Conservation (phyloP, 1,140 invertebrate genomes). For the Leguminivora glycinivorella region DNA sequence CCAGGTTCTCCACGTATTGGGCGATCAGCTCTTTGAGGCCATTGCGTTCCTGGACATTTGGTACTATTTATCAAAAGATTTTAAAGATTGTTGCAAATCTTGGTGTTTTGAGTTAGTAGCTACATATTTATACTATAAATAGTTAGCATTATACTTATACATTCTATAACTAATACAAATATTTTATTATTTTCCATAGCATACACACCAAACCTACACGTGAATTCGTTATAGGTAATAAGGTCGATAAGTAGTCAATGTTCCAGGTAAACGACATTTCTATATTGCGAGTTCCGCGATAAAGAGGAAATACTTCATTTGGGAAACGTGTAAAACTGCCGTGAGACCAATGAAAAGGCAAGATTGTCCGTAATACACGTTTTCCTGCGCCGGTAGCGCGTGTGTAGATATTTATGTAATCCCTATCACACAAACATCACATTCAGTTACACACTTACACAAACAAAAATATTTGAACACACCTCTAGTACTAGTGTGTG, state of each 20-base stretch:
- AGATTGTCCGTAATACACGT: background rate
- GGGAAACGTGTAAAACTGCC: background rate
- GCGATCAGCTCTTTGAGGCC: conserved; percentile 51
- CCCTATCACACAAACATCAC: conserved; percentile 27
- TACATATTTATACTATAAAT: no score
- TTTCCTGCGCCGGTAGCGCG: background rate
- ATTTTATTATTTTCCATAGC: no score
- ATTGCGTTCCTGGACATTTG: conserved; percentile 50
- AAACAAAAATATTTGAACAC: no score
- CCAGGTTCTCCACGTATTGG: conserved; percentile 59
- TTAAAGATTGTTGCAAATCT: no score
- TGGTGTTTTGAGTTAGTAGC: no score
- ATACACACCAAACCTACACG: no score
- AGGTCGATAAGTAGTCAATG: background rate
- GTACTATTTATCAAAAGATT: background rate
- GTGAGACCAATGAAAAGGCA: background rate
- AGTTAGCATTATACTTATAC: no score
- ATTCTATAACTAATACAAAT: no score
- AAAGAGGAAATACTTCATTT: background rate
- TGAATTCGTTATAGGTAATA: no score
- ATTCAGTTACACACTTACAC: conserved; percentile 15
- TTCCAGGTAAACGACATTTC: background rate
- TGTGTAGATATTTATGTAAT: conserved; percentile 10
- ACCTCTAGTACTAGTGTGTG: no score
- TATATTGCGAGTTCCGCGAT: background rate